A percentile compares a stretch with the other conserved stretches of the same genome.
Evolutionary conservation across 2,888 invertebrate species (phyloP).

Genomic region (Habroteleia sp.): DNA sequence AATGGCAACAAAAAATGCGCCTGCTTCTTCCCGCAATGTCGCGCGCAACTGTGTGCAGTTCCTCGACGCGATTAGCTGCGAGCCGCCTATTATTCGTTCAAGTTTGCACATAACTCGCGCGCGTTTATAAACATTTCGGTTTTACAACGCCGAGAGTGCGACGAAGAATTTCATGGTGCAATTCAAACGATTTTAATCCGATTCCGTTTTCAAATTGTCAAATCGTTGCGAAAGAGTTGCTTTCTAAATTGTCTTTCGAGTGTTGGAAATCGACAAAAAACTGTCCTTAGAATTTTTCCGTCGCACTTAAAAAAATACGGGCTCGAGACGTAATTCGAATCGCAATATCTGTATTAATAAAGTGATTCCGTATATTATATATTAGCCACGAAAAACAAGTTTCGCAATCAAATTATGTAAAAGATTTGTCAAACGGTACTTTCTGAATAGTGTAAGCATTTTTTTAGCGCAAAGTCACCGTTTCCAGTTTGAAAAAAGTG

Average conservation of each 20-base stretch:
- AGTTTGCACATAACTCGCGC: conserved; percentile 19
- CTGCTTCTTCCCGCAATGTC: background rate
- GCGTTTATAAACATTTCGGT: conserved; percentile 26
- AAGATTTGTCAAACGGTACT: conserved; percentile 16
- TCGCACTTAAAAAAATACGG: too few relatives aligned
- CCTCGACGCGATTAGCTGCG: conserved; percentile 27
- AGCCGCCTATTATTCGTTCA: conserved; percentile 28
- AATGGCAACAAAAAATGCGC: background rate
- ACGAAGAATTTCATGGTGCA: background rate
- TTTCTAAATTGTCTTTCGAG: too few relatives aligned
- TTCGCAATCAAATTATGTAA: conserved; percentile 35
- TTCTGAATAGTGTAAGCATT: conserved; percentile 8
- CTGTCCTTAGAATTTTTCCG: too few relatives aligned
- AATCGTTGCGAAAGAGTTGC: too few relatives aligned
- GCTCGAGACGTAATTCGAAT: background rate
- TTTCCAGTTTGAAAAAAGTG: conserved; percentile 18
- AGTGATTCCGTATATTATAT: conserved; percentile 10
- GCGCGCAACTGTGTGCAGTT: background rate
- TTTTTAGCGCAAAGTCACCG: conserved; percentile 4
- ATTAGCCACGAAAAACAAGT: conserved; percentile 7
- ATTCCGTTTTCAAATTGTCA: background rate
- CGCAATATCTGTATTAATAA: conserved; percentile 10
- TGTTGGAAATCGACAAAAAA: too few relatives aligned
- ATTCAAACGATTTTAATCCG: background rate
- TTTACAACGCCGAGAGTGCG: background rate